A percentile compares a stretch with the other conserved stretches of the same genome.
Evolutionary conservation across 2,797 vertebrate species (phyloP).

Genomic region (Champsocephalus gunnari): DNA sequence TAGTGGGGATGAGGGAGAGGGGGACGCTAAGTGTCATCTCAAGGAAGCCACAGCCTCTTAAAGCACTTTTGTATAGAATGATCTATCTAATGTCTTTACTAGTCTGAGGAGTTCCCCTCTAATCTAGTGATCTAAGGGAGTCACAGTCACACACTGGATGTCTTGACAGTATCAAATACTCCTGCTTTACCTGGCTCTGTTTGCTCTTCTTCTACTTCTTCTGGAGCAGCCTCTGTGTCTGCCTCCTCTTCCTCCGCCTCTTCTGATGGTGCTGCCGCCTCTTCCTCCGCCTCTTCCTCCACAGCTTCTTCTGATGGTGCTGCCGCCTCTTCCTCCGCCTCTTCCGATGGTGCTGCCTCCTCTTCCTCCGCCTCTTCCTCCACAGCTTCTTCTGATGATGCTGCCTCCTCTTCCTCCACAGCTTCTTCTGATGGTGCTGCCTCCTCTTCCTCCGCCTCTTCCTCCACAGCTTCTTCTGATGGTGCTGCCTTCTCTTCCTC

Average conservation of each 20-base stretch:
- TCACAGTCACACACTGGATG: no score
- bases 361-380: not conserved
- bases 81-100: no score
- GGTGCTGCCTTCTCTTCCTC: not conserved
- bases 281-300: not conserved
- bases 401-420: not conserved
- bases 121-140: no score
- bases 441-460: not conserved
- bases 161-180: not conserved
- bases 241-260: not conserved
- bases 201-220: constrained; percentile 39
- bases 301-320: not conserved
- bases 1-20: no score
- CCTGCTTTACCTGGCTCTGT: constrained; percentile 37
- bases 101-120: no score
- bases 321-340: not conserved
- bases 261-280: no score
- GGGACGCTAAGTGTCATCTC: no score
- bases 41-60: no score
- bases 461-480: not conserved
- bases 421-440: no score
- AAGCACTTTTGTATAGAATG: no score
- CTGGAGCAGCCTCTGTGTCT: constrained; percentile 4
- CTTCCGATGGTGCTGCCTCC: not conserved
- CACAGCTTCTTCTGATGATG: not conserved